A percentile compares a stretch with the other conserved stretches of the same genome.
Conservation (phyloP, 2,888 invertebrate genomes). For the Lamellibrachia satsuma region DNA sequence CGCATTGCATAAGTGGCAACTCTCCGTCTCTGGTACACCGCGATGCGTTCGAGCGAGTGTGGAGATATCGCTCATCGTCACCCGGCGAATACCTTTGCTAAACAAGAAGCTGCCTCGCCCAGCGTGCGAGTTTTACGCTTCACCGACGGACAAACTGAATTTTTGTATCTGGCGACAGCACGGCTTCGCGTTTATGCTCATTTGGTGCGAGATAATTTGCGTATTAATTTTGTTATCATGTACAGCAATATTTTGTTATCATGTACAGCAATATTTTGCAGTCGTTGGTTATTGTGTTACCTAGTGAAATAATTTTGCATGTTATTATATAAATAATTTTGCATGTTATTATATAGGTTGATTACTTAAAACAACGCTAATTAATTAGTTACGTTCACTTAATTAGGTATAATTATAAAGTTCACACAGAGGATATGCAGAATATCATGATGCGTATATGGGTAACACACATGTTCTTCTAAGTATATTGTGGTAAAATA, state of each 20-base stretch:
- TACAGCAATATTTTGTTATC: not conserved
- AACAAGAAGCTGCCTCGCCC: not conserved
- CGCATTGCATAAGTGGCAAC: not conserved
- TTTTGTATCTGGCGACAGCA: not conserved
- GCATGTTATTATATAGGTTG: not conserved
- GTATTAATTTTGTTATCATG: not conserved
- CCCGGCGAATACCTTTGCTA: not conserved
- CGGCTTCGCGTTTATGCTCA: not conserved
- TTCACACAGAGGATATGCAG: not conserved
- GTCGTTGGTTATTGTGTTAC: not conserved
- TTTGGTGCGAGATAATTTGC: not conserved
- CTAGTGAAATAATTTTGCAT: not conserved
- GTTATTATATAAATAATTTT: not conserved
- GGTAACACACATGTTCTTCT: not conserved
- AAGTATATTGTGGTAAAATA: not conserved
- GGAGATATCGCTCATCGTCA: conserved; percentile 1
- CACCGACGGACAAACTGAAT: not conserved
- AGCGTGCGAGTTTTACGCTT: not conserved
- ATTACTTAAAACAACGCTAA: not conserved
- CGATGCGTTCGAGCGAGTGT: not conserved
- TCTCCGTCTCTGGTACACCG: not conserved
- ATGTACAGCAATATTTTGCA: not conserved
- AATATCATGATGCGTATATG: not conserved
- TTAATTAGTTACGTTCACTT: not conserved
- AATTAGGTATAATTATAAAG: not conserved